Conservation (phyloP, 2,888 invertebrate genomes). For the Syrista parreyssii region DNA sequence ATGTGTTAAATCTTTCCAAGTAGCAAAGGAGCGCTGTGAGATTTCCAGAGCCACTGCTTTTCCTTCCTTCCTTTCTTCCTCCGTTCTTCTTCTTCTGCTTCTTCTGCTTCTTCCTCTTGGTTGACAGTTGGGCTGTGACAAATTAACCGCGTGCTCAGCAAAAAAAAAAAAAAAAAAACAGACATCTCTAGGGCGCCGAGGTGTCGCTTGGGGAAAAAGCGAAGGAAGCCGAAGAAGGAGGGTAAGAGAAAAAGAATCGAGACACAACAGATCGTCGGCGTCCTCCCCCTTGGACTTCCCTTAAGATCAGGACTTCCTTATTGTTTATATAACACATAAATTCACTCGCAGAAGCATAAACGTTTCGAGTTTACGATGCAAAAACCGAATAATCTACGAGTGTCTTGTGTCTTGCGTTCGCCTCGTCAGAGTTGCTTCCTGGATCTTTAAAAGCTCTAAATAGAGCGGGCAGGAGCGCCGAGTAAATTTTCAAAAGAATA, state of each 20-base stretch:
- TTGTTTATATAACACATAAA: constrained; percentile 48
- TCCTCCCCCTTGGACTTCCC: neutral
- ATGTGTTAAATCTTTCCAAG: too few relatives aligned
- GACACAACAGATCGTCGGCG: neutral
- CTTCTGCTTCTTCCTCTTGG: too few relatives aligned
- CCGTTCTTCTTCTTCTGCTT: too few relatives aligned
- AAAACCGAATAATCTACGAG: constrained; percentile 45
- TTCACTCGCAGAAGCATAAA: constrained; percentile 28
- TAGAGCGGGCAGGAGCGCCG: too few relatives aligned
- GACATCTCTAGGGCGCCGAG: neutral
- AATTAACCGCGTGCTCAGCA: neutral
- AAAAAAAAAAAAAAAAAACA: neutral
- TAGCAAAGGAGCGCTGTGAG: too few relatives aligned
- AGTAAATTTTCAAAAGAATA: too few relatives aligned
- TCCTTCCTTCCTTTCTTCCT: too few relatives aligned
- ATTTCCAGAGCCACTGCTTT: too few relatives aligned
- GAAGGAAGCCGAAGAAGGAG: constrained; percentile 9
- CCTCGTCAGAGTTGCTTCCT: too few relatives aligned
- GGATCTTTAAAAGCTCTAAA: too few relatives aligned
- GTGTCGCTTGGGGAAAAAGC: constrained; percentile 10
- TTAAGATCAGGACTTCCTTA: constrained; percentile 39
- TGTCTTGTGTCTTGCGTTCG: too few relatives aligned
- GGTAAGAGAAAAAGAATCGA: constrained; percentile 4
- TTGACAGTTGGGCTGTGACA: too few relatives aligned
- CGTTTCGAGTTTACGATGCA: constrained; percentile 35